These are phyloP conservation scores for Rachycentron canadum DNA, from an alignment of 2,797 vertebrate genomes.

Conservation along the genomic window DNA sequence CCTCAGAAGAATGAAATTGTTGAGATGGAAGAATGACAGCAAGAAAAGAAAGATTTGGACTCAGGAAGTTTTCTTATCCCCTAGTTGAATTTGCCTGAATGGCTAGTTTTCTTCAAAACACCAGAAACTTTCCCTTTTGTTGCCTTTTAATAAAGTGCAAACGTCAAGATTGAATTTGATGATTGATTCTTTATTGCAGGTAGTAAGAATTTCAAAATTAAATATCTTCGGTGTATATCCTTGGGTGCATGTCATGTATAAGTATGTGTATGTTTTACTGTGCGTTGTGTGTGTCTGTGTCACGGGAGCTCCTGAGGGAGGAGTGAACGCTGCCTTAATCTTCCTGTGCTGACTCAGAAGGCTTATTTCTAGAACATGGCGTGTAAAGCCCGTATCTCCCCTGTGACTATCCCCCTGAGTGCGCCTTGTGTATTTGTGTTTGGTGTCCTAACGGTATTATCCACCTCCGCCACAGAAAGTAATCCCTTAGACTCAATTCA, in stretches of 20 bases:
- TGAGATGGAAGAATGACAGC: background rate
- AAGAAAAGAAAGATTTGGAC: constrained; percentile 9
- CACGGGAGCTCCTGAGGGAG: constrained; percentile 59
- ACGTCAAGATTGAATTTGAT: background rate
- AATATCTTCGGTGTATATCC: background rate
- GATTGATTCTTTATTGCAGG: background rate
- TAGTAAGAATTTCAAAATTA: constrained; percentile 18
- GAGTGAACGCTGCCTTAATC: constrained; percentile 78
- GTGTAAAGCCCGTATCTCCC: constrained; percentile 73
- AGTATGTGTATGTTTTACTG: background rate
- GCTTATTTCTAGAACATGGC: constrained; percentile 80
- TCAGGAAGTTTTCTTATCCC: constrained; percentile 1
- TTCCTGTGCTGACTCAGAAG: constrained; percentile 78
- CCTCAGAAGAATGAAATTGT: constrained; percentile 10
- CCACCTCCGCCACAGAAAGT: constrained; percentile 61
- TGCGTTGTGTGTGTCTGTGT: constrained; percentile 35
- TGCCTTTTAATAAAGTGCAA: background rate
- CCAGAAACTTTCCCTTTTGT: background rate
- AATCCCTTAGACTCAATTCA: constrained; percentile 66
- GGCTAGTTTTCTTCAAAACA: constrained; percentile 7
- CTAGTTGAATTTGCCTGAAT: background rate
- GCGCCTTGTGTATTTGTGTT: constrained; percentile 66
- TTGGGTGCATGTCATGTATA: constrained; percentile 8
- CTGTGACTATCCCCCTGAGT: constrained; percentile 60
- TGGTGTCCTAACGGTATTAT: constrained; percentile 68